Evolutionary conservation across 2,888 invertebrate species (phyloP), one percentile per base, ranked within the genome.

Genomic region (Melieria omissa): DNA sequence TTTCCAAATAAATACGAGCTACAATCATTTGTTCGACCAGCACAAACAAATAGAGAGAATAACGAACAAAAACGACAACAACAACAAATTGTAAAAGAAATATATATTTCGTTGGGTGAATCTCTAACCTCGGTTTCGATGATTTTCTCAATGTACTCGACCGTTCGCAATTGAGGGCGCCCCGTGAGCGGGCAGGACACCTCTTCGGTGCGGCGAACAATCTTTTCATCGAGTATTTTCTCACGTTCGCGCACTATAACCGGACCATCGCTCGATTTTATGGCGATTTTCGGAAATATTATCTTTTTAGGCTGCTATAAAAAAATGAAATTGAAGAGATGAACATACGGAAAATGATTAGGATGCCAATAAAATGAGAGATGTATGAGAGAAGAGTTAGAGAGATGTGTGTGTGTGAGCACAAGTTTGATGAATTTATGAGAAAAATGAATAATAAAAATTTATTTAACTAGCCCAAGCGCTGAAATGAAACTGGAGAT

Each of bases 131-230:
- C 96, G 91, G 93, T 95, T 89, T 96, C 96, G 90, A 96, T 95
- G 89, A 95, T 92, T 91, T 95, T 96, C 91, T 96, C 96, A 89
- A 95, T 94, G 90, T 95, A 95, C 90, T 96, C 95, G 88, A 96
- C 92, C 83, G 96, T 96, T 89, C 95, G 91, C 86, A 96, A 92
- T 89, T 92, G 93, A 88, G 92, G 92, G 88, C 93, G 93, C 84
- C 95, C 95, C 81, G 95, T 95, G 81, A 90, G 88, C 82, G 95
- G 95, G 88, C 95, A 95, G 83, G 93, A 88, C 88, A 93, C 95
- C 89, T 95, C 95, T 89, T 96, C 95, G 77, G 95, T 95, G 87
- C 93, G 92, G 75, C 90, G 89, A 81, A 94, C 94, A 82, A 95
- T 92, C 88, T 93, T 95, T 89, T 96, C 95, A 88, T 93, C 93